Conservation (phyloP, 2,113 vertebrate genomes). For the Martes martes region DNA sequence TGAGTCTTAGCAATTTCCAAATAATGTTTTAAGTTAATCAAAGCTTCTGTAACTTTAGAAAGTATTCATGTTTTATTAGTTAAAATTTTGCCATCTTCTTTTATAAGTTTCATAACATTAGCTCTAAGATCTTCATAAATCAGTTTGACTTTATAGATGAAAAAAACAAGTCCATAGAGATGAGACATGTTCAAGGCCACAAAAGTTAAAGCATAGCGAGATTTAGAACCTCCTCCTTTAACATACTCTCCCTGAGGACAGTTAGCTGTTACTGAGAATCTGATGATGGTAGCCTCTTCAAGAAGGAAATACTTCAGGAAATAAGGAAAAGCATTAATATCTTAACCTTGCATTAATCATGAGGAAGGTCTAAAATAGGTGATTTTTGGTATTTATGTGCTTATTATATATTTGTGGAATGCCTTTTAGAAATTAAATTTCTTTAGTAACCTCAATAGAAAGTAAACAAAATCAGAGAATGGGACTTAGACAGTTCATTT, state of each 20-base stretch:
- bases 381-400: neutral
- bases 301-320: neutral
- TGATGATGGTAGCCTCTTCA: neutral
- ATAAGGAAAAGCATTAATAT: neutral
- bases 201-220: neutral
- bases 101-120: neutral
- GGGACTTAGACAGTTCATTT: slow-evolving; percentile 5
- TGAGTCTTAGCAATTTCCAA: neutral
- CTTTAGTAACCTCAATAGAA: neutral
- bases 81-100: neutral
- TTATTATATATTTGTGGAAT: neutral
- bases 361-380: neutral
- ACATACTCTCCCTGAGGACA: neutral
- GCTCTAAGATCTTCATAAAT: neutral
- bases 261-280: neutral
- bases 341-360: neutral
- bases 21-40: slow-evolving; percentile 27
- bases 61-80: neutral
- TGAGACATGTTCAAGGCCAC: neutral
- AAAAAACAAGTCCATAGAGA: neutral
- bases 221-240: neutral
- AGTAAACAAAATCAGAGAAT: slow-evolving; percentile 9
- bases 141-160: neutral
- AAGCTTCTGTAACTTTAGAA: slow-evolving; percentile 1
- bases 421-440: slow-evolving; percentile 31